Base-by-base conservation (phyloP, 1,140 invertebrate species). In the Heliconius eleuchia region DNA sequence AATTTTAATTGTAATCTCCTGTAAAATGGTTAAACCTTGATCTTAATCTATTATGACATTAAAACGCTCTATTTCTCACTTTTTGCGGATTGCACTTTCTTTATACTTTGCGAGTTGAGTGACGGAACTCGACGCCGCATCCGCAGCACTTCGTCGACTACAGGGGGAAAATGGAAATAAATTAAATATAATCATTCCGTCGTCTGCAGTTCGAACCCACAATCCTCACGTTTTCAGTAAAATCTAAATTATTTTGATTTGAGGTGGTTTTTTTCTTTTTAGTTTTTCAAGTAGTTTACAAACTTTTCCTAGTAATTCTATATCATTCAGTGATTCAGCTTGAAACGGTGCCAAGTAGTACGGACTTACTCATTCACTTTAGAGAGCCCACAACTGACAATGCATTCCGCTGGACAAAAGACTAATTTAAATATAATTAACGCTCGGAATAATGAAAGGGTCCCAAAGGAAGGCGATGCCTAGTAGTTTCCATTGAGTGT, bases 321-420 rank as follows among this genome's bases (percentile, higher is more conserved):
- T 78, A 34, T 71, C 76, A 81, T 80, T 79, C 55, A 80, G 71
- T 81, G 81, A 84, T 74, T 84, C 81, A 84, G 60, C 76, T 71
- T 84, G 83, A 73, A 80, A 79, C 71, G n/a, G 73, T 81, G 81
- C 83, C 83, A 83, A 83, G 60, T 81, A 79, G 77, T 76, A 46
- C 77, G 72, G 71, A 18, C 70, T 82, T 82, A 76, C 80, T 82
- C 83, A 81, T 82, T 82, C 81, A 82, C 42, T 76, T n/a, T 73
- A 27, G 42, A 76, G 73, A 37, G 71, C 46, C 70, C 82, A 79
- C 66, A 78, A 74, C 5, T 74, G 23, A 66, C 72, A 70, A 79
- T 74, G 11, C 76, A 74, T 74, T 74, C 19, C 50, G 23, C 55
- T 78, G 72, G 77, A 78, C 77, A 78, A 78, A 78, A 78, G 37